A percentile compares a stretch with the other conserved stretches of the same genome.
Evolutionary conservation across 2,888 invertebrate species (phyloP).

Genomic region (Tipula confusa): DNA sequence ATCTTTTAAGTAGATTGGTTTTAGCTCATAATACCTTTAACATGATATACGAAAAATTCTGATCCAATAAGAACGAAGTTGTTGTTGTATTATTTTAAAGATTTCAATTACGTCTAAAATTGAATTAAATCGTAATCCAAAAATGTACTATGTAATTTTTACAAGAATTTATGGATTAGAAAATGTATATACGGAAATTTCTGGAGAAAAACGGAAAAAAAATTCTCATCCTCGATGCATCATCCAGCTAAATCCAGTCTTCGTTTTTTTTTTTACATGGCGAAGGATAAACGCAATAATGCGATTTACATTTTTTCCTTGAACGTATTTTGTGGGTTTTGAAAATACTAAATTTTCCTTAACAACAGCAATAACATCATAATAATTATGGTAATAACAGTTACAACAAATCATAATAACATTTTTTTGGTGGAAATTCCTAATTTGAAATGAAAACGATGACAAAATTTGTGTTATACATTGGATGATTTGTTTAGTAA

Average conservation of each 20-base stretch:
- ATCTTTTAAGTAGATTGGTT: constrained; percentile 20
- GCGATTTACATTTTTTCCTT: background rate
- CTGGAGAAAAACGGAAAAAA: background rate
- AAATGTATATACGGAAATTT: background rate
- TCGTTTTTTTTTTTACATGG: background rate
- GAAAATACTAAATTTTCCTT: background rate
- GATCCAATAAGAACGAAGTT: background rate
- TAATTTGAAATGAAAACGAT: too few relatives aligned
- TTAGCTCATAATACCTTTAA: constrained; percentile 20
- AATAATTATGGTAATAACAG: background rate
- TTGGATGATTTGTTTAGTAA: too few relatives aligned
- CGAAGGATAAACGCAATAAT: background rate
- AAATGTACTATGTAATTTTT: background rate
- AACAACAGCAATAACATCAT: background rate
- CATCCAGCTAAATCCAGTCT: background rate
- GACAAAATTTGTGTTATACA: too few relatives aligned
- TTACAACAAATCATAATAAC: background rate
- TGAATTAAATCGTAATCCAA: constrained; percentile 25
- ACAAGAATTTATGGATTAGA: background rate
- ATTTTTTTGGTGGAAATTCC: too few relatives aligned
- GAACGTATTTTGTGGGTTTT: background rate
- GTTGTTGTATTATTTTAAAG: constrained; percentile 20
- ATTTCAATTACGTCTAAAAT: background rate
- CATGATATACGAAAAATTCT: background rate
- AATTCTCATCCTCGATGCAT: background rate